Percentiles rank a stretch among this genome's conserved stretches.
Conservation (phyloP, 23 tunicate genomes). For the Diplosoma virens region DNA sequence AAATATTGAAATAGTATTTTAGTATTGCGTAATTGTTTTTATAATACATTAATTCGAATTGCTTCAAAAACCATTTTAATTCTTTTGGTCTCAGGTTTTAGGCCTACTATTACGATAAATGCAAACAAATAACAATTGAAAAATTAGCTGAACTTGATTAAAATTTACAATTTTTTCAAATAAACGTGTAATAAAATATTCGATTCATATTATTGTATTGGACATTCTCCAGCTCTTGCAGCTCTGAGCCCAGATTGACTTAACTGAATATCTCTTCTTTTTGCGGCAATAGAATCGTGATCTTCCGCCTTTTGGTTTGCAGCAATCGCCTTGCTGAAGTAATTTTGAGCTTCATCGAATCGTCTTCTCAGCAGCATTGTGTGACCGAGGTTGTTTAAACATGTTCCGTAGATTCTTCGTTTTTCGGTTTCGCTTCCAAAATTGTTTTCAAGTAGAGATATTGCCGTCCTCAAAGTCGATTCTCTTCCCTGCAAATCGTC, state of each 20-base stretch:
- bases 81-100: too few relatives aligned
- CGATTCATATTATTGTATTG: too few relatives aligned
- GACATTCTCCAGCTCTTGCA: too few relatives aligned
- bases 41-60: too few relatives aligned
- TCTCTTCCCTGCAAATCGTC: neutral
- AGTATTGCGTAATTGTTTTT: too few relatives aligned
- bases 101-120: too few relatives aligned
- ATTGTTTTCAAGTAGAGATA: neutral
- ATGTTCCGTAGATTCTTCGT: neutral
- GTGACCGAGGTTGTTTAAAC: constrained; percentile 10
- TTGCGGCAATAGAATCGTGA: neutral
- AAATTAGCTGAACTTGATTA: too few relatives aligned
- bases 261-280: neutral
- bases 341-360: neutral
- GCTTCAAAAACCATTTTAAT: too few relatives aligned
- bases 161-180: too few relatives aligned
- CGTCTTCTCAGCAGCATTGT: neutral
- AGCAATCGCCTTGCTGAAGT: neutral
- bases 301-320: neutral
- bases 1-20: too few relatives aligned
- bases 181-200: too few relatives aligned
- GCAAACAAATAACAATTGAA: too few relatives aligned
- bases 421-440: neutral
- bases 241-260: neutral
- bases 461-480: neutral